Conservation (phyloP, 2,888 invertebrate genomes). For the Vanessa cardui region DNA sequence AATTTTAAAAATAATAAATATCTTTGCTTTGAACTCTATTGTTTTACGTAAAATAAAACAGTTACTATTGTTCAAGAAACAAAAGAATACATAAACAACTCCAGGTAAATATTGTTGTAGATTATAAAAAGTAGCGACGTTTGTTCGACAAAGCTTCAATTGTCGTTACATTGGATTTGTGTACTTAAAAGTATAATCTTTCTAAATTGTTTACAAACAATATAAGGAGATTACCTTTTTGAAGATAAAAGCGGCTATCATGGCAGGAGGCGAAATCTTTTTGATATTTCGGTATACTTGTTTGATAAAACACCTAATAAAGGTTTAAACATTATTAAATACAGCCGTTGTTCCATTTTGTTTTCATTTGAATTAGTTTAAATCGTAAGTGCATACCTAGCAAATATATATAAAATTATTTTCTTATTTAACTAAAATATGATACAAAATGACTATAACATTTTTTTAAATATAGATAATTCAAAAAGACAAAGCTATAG, state of each 20-base stretch:
- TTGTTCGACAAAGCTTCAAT: constrained; percentile 9
- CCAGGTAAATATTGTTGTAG: constrained; percentile 4
- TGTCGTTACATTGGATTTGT: constrained; percentile 17
- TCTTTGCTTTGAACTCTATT: neutral
- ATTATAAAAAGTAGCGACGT: neutral
- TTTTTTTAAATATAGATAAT: too few relatives aligned
- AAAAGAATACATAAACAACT: neutral
- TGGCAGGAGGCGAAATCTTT: neutral
- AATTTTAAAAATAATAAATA: neutral
- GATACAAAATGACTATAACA: too few relatives aligned
- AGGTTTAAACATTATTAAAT: too few relatives aligned
- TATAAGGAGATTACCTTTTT: neutral
- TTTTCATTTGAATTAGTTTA: too few relatives aligned
- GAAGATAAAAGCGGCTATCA: neutral
- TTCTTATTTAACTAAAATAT: too few relatives aligned
- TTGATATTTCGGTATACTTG: neutral
- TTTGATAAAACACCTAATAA: too few relatives aligned
- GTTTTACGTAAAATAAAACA: constrained; percentile 5
- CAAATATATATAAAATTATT: too few relatives aligned
- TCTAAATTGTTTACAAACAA: constrained; percentile 27
- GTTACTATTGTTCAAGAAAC: neutral
- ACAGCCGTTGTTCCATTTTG: too few relatives aligned
- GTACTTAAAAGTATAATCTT: constrained; percentile 9
- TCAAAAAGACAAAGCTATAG: too few relatives aligned
- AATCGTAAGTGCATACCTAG: too few relatives aligned